Evolutionary conservation across 2,797 vertebrate species (phyloP), one percentile per base, ranked within the genome.

Genomic region (Gadopsis bispinosus): DNA sequence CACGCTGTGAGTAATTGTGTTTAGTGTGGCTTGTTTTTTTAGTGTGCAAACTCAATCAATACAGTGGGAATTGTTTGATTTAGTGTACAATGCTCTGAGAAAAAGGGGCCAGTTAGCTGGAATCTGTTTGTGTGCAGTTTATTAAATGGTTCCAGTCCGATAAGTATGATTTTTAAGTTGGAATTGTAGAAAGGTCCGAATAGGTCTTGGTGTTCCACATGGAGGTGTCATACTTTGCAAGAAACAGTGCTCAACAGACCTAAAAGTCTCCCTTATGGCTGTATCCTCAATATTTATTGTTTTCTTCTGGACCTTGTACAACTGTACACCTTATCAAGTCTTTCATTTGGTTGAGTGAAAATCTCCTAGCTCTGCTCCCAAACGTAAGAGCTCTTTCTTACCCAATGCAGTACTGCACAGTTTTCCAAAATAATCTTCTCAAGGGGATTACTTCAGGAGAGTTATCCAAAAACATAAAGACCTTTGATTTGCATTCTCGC

Each of bases 201-300:
- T 3, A 20, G 65, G 62, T 55, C 33, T 45, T 13, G 1, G 9
- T 70, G 33, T 69, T 87, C 55, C 63, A 33, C 60, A 41, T 41
- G 35, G 60, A 72, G 60, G 22, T 84, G 69, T 77, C 55, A 68
- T 53, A 67, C 51, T 75, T 76, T 73, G 8, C 31, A 47, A 33
- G 47, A 69, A 77, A 69, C 29, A 16, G 65, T 20, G 47, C 55
- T 76, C 64, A 84, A 69, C 20, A 55, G 67, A 72, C 81, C 74
- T 75, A 70, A 81, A 81, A 80, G 69, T 87, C 65, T 69, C 54
- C 69, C 75, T 85, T 73, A 74, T 72, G 56, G 62, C 84, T 78
- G 56, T 74, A 73, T 87, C 84, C 54, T 70, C 81, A 37, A 72
- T 76, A 90, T 93, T 93, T 91, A 93, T 94, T 86, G 83, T 91